Conservation (phyloP, 2,113 vertebrate species). For the Nibea albiflora region DNA sequence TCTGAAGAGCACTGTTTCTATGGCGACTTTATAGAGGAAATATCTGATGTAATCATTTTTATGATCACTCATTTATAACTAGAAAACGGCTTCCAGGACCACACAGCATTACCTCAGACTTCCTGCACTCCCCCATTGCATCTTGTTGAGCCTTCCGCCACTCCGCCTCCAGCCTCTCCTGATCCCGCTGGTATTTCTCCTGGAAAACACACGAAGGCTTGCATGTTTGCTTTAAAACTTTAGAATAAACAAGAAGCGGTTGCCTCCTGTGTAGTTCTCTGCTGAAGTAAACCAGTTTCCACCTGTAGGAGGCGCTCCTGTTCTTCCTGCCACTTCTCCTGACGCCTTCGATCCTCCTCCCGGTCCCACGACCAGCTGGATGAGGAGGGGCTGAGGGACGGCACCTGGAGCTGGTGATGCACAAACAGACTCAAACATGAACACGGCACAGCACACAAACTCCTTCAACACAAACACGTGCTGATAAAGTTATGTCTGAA, state of each 20-base stretch:
- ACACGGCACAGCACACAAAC: slow-evolving; percentile 1
- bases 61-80: not conserved
- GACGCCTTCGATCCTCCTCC: slow-evolving; percentile 90
- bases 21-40: not conserved
- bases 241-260: not conserved
- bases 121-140: slow-evolving; percentile 79
- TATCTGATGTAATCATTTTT: not conserved
- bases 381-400: slow-evolving; percentile 88
- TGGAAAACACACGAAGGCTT: slow-evolving; percentile 54
- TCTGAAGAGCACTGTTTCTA: not conserved
- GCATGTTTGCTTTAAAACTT: too few relatives aligned
- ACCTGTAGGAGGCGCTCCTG: slow-evolving; percentile 97
- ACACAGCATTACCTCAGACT: slow-evolving; percentile 36
- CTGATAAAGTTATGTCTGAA: slow-evolving; percentile 13
- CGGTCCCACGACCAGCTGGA: slow-evolving; percentile 92
- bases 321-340: slow-evolving; percentile 96
- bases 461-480: not conserved
- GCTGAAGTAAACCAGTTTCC: not conserved
- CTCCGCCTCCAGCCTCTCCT: slow-evolving; percentile 92
- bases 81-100: not conserved
- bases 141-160: slow-evolving; percentile 90
- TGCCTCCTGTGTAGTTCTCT: not conserved
- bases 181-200: slow-evolving; percentile 93
- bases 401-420: slow-evolving; percentile 89
- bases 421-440: slow-evolving; percentile 37